Conservation (phyloP, 1,140 invertebrate species). For the Macrobrachium nipponense region DNA sequence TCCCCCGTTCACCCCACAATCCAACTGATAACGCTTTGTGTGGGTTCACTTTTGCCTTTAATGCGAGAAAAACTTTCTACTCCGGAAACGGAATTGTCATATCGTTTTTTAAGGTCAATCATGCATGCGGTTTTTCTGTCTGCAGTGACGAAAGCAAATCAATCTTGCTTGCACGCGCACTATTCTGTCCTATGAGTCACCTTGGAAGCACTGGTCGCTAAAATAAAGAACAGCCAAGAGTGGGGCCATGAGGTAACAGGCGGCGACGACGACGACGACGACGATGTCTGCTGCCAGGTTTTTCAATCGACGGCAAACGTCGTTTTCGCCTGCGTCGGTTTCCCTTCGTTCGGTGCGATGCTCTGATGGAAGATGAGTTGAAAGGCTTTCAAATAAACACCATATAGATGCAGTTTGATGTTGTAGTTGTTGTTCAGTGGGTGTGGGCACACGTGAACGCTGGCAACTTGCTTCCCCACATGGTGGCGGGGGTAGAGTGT, state of each 20-base stretch:
- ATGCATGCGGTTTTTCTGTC: conserved; percentile 32
- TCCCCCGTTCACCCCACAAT: conserved; percentile 31
- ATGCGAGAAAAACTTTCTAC: not conserved
- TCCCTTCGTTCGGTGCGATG: too few relatives aligned
- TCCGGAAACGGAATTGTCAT: not conserved
- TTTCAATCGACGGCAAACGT: too few relatives aligned
- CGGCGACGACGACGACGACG: not conserved
- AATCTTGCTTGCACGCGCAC: conserved; percentile 60
- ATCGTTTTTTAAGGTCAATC: conserved; percentile 1
- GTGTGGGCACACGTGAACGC: conserved; percentile 33
- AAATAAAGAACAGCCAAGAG: conserved; percentile 58
- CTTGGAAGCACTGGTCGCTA: conserved; percentile 52
- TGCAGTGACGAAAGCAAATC: conserved; percentile 57
- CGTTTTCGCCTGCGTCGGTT: too few relatives aligned
- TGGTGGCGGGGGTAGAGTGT: conserved; percentile 38
- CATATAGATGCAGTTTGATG: too few relatives aligned
- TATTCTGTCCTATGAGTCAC: conserved; percentile 57
- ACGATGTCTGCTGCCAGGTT: not conserved
- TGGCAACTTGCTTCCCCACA: conserved; percentile 39
- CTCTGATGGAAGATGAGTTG: too few relatives aligned
- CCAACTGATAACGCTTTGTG: conserved; percentile 49
- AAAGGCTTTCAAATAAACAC: too few relatives aligned
- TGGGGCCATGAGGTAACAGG: conserved; percentile 57
- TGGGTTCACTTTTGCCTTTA: not conserved
- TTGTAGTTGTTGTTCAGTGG: conserved; percentile 4